Evolutionary conservation across 2,113 vertebrate species (phyloP).

Genomic region (Sterna hirundo): DNA sequence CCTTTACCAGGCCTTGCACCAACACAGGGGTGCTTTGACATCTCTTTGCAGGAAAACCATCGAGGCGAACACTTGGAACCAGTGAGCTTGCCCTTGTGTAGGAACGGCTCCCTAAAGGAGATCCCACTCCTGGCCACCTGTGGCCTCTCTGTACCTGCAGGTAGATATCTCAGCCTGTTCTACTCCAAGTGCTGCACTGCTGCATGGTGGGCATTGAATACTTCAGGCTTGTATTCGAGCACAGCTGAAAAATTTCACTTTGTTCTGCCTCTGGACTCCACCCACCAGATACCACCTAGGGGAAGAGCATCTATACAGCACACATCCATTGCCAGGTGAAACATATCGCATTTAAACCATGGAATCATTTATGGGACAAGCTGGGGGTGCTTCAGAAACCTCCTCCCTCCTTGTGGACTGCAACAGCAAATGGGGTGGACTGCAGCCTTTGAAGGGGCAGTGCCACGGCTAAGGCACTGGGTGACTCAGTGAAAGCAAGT

Average conservation of each 20-base stretch:
- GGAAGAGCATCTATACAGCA: neutral
- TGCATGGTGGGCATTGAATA: neutral
- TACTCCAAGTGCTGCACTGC: neutral
- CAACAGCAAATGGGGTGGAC: neutral
- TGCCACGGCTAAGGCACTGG: neutral
- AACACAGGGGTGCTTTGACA: neutral
- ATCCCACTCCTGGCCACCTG: neutral
- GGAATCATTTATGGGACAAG: neutral
- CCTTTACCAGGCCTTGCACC: neutral
- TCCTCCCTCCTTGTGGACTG: neutral
- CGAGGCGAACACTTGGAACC: neutral
- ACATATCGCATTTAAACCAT: rapidly evolving
- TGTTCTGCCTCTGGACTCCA: neutral
- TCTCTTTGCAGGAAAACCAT: neutral
- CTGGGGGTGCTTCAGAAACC: neutral
- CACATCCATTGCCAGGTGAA: neutral
- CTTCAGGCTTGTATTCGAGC: neutral
- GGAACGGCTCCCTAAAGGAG: neutral
- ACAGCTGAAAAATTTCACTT: neutral
- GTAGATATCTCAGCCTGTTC: neutral
- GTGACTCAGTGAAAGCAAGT: neutral
- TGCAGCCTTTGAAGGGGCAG: neutral
- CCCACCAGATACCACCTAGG: neutral
- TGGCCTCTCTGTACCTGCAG: neutral
- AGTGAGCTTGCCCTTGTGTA: neutral